phyloP scores from a whole-genome alignment of 2,797 vertebrate genomes.

The Sarcophilus harrisii region DNA sequence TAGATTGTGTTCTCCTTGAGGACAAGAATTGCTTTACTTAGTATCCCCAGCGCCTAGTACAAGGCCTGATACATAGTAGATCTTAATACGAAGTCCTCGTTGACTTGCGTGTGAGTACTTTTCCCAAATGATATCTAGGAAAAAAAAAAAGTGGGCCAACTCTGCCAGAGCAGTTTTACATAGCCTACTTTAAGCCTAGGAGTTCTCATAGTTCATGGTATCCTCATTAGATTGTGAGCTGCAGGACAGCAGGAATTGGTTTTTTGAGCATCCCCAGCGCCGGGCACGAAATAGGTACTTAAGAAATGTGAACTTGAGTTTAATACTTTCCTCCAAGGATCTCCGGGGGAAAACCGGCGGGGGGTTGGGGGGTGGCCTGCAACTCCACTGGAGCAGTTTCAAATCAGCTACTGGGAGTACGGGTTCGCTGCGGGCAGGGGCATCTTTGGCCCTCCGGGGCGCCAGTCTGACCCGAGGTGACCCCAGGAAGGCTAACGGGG shows the following conservation, averaged over 20 bases:
- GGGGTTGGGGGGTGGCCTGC: background rate
- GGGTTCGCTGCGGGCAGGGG: background rate
- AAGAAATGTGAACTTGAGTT: too few species aligned
- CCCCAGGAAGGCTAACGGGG: fast-evolving
- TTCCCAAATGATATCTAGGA: constrained; percentile 6
- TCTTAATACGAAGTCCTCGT: constrained; percentile 15
- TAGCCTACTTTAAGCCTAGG: background rate
- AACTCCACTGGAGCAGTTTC: constrained; percentile 3
- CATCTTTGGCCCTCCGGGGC: too few species aligned
- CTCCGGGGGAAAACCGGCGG: too few species aligned
- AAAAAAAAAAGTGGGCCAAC: constrained; percentile 18
- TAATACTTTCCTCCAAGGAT: too few species aligned
- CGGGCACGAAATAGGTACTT: too few species aligned
- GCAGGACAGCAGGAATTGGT: too few species aligned
- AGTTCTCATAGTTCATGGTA: too few species aligned
- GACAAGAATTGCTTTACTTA: background rate
- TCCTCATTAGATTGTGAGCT: background rate
- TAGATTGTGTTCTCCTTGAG: background rate
- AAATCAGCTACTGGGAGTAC: background rate
- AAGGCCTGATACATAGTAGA: background rate
- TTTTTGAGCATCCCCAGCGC: too few species aligned
- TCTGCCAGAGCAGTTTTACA: constrained; percentile 23
- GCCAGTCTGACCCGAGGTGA: background rate
- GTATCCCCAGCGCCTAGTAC: background rate
- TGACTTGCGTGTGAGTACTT: constrained; percentile 28